A percentile compares a stretch with the other conserved stretches of the same genome.
Evolutionary conservation across 2,113 vertebrate species (phyloP).

Genomic region (Peromyscus polionotus): DNA sequence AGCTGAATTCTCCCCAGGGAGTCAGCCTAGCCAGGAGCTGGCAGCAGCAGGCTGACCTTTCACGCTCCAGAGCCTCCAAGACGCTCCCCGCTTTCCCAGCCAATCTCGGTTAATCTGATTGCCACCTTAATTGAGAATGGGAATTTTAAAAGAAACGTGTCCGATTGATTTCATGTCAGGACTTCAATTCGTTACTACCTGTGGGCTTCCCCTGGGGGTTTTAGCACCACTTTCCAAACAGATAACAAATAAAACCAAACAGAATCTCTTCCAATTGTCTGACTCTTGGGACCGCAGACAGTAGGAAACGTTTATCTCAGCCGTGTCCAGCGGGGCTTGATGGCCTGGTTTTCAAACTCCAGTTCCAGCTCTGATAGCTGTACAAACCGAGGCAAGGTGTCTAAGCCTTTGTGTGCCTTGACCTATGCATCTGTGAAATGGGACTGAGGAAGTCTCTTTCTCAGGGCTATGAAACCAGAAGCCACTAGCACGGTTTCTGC

Average conservation of each 20-base stretch:
- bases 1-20: conserved; percentile 50
- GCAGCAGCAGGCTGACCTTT: conserved; percentile 43
- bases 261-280: conserved; percentile 33
- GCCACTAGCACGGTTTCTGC: background rate
- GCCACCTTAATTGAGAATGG: conserved; percentile 51
- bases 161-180: conserved; percentile 13
- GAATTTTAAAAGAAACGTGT: conserved; percentile 45
- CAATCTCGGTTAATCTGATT: conserved; percentile 54
- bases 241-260: conserved; percentile 40
- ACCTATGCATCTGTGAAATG: background rate
- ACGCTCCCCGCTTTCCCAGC: background rate
- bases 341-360: background rate
- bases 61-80: background rate
- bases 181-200: conserved; percentile 24
- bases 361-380: background rate
- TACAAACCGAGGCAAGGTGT: background rate
- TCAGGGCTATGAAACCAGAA: background rate
- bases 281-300: conserved; percentile 24
- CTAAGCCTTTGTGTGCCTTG: background rate
- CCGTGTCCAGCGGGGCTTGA: background rate
- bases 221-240: background rate
- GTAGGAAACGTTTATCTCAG: background rate
- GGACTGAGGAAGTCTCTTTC: background rate
- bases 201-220: background rate
- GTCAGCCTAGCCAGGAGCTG: background rate